phyloP scores from a whole-genome alignment of 2,113 vertebrate genomes.

The Syngnathus floridae region DNA sequence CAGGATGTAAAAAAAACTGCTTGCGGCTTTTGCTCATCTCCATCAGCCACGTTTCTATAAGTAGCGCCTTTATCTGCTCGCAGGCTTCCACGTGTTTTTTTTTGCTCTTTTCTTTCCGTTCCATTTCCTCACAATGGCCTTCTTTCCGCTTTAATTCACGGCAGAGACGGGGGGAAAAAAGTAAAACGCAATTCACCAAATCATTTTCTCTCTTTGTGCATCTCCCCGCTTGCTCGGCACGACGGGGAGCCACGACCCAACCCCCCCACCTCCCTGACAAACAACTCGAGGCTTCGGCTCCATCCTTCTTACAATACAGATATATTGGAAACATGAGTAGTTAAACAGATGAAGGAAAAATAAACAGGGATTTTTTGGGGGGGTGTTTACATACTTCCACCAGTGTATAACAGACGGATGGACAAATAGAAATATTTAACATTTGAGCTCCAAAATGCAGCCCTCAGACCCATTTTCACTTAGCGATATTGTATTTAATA shows the following conservation, averaged over 20 bases:
- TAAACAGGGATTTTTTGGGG: background rate
- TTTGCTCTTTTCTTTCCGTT: conserved; percentile 3
- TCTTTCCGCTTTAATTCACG: conserved; percentile 7
- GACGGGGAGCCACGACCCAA: background rate
- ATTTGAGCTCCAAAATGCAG: background rate
- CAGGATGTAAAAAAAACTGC: background rate
- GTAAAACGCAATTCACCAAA: conserved; percentile 2
- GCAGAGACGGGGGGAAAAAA: background rate
- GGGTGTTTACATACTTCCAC: background rate
- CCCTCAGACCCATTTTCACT: background rate
- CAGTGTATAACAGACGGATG: background rate
- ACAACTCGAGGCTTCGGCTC: background rate
- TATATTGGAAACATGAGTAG: background rate
- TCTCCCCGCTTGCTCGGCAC: background rate
- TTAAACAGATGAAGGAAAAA: background rate
- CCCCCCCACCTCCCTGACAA: background rate
- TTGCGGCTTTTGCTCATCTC: conserved; percentile 4
- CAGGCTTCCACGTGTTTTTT: conserved; percentile 3
- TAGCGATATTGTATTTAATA: background rate
- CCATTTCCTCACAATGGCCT: conserved; percentile 5
- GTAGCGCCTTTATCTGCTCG: conserved; percentile 2
- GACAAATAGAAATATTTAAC: too few relatives aligned
- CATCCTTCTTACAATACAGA: background rate
- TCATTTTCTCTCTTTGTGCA: conserved; percentile 1
- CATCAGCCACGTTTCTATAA: conserved; percentile 6